Percentiles rank a stretch among this genome's conserved stretches.
Evolutionary conservation across 2,888 invertebrate genomes (phyloP).

Genomic region (Lithophane socia): DNA sequence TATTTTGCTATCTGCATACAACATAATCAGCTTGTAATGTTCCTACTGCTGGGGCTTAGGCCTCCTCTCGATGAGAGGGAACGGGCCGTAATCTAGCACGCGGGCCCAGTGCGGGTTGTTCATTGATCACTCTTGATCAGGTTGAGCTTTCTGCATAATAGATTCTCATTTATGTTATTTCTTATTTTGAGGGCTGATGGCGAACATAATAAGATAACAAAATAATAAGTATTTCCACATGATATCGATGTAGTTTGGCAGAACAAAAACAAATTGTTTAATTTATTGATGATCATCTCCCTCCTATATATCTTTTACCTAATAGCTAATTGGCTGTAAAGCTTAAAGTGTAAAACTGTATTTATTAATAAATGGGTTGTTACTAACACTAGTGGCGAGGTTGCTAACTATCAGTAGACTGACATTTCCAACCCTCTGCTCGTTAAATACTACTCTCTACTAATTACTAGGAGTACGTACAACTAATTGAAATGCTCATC

Average conservation of each 20-base stretch:
- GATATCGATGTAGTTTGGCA: too few species aligned
- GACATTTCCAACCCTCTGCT: conserved; percentile 1
- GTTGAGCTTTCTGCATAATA: neutral
- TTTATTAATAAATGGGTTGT: neutral
- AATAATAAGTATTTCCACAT: neutral
- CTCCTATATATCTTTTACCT: neutral
- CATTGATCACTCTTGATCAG: too few species aligned
- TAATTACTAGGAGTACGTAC: conserved; percentile 12
- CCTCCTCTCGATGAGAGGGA: too few species aligned
- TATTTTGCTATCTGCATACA: neutral
- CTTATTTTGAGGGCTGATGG: neutral
- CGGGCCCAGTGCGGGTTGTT: too few species aligned
- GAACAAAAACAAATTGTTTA: neutral
- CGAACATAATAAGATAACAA: neutral
- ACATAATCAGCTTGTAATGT: too few species aligned
- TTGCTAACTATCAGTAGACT: neutral
- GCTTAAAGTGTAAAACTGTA: neutral
- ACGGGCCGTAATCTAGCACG: too few species aligned
- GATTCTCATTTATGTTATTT: neutral
- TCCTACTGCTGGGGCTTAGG: too few species aligned
- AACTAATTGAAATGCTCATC: conserved; percentile 36
- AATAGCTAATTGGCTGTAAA: neutral
- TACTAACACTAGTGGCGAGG: neutral
- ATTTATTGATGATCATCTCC: neutral
- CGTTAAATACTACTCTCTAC: conserved; percentile 27